Base-by-base conservation (phyloP, 2,113 vertebrate genomes). In the Scytalopus superciliaris region DNA sequence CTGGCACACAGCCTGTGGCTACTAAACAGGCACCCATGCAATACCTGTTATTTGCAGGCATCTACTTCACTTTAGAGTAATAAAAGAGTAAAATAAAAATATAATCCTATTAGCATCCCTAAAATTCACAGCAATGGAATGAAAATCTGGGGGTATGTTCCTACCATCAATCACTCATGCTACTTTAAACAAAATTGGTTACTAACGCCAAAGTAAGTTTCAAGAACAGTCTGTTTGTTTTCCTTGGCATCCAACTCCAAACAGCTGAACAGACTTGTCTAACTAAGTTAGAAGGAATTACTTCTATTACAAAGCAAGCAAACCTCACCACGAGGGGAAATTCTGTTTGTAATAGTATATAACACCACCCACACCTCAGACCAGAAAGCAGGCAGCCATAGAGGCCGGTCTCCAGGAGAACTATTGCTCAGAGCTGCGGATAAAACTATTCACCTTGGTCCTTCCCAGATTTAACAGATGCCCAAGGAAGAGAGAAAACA, bases 141-240 rank as follows among this genome's bases (percentile, higher is more conserved):
- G 39, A 82, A 95, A 94, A 86, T 75, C 83, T 68, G 52, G 62
- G 81, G 74, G 93, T 96, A 66, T 53, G 50, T 89, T 89, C 44
- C 83, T 92, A 37, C 42, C 90, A 85, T 83, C 84, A 90, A 93
- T 97, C 84, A 91, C 91, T 95, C 89, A 87, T 12, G 62, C 84
- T 93, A 59, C 84, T 96, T 96, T 90, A 97, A 94, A 95, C 93
- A 94, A 91, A 92, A 86, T 62, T 6, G 33, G 87, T 89, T 67
- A 44, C 92, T 49, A 84, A 90, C 0, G 57, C 74, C 89, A 89
- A 95, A 96, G 81, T 59, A 73, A 82, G 82, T 94, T 94, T 95
- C 69, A 68, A 96, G 92, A 97, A 97, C 95, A 97, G 93, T 73
- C 87, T 94, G 93, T 95, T 94, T 97, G 67, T 96, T 98, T 97